Base-by-base conservation (phyloP, 1,140 invertebrate genomes). In the Papilio helenus region DNA sequence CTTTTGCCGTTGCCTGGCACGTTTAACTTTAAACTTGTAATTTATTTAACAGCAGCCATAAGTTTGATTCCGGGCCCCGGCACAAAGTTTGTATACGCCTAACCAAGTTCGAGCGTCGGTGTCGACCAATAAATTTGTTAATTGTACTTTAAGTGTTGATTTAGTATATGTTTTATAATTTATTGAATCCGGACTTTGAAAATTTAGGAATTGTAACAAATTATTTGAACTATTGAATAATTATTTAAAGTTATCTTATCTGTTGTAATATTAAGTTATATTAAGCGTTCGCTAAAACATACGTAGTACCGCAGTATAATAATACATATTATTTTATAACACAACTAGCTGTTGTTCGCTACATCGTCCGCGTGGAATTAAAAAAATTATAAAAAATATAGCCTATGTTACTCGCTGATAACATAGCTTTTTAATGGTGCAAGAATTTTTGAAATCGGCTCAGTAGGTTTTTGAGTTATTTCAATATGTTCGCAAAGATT, bases 161-260 rank as follows among this genome's bases (percentile, higher is more conserved):
- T 61, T 61, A 58, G 79, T 55, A 80, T 20, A 80, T n/a, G n/a
- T 76, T 65, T 58, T 76, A 78, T 26, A 65, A 16, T 78, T 77
- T 68, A 46, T 80, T 29, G 16, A 42, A 39, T 55, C 9, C 16
- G 20, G 39, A 20, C 44, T 61, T 49, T 55, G 7, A 51, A n/a
- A n/a, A 18, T 51, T 7, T 18, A 7, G 14, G 3, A 51, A 51
- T 51, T 3, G 49, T 2, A 18, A 51, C 34, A n/a, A n/a, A n/a
- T n/a, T n/a, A n/a, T n/a, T n/a, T n/a, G n/a, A n/a, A 34, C 5
- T 34, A 34, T 34, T 34, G 34, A 34, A 34, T 34, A 2, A 34
- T 34, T 3, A 34, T 34, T 0, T 4, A 3, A 34, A 34, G 7
- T 39, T 39, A 8, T 39, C 1, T 39, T 8, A 39, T 39, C 34